Evolutionary conservation across 2,797 vertebrate species (phyloP), one percentile per base, ranked within the genome.

Genomic region (Sebastes matsubarae): DNA sequence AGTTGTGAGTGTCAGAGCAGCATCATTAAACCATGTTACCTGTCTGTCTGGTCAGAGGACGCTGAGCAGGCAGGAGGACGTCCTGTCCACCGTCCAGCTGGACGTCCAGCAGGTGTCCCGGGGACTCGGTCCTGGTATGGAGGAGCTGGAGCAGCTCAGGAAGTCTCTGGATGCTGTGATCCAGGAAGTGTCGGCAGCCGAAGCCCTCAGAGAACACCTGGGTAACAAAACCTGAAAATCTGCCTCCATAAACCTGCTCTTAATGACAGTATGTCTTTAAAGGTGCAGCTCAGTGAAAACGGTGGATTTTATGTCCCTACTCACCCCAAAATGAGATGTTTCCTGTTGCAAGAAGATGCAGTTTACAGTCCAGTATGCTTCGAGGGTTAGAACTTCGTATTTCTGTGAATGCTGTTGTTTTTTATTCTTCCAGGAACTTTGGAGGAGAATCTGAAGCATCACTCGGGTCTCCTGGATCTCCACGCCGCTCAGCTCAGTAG

Each of bases 401-500:
- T 54, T 81, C 0, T 0, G 11, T 63, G 3, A 79, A 46, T 52
- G 11, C 52, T 66, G 20, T 34, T 54, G 25, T 46, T 14, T 72
- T 3, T 72, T 72, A 69, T 60, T 55, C 36, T 20, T 57, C 20
- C 82, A 91, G 89, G 59, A n/a, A 89, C 94, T 50, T 77, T 98
- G 82, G 96, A 98, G 91, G 94, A 94, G 63, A 96, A 96, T 1
- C 96, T 95, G 60, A 95, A 86, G 87, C 96, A 93, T 63, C 97
- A 98, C 0, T 95, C 97, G 0, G 87, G 87, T n/a, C 95, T 97
- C 79, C 94, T 98, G 68, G 95, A 95, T 22, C 92, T 95, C 68
- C 97, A 98, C 32, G 94, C 94, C 69, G 87, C 96, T 5, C 97
- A 97, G 89, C 95, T 98, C 81, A 96, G 90, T 70, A 95, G 91